Percentiles rank a stretch among this genome's conserved stretches.
These are phyloP conservation scores for Philereme transversata DNA, from an alignment of 2,888 invertebrate genomes.

Conservation along the genomic window DNA sequence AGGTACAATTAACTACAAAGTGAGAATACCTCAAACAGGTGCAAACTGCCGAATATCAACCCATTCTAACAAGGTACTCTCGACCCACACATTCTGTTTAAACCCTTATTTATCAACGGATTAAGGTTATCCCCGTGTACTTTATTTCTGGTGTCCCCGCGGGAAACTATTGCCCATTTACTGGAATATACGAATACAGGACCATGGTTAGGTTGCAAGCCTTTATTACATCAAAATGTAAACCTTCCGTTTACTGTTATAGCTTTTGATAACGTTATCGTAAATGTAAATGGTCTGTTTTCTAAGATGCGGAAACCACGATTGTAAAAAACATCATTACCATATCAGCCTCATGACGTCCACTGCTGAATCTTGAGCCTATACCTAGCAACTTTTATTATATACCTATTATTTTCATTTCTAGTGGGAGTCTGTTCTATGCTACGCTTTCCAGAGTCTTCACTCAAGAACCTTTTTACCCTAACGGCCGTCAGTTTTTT, in stretches of 20 bases:
- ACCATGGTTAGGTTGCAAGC: conserved; percentile 6
- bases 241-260: conserved; percentile 18
- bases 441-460: too few relatives aligned
- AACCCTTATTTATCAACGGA: conserved; percentile 69
- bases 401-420: too few relatives aligned
- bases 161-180: conserved; percentile 63
- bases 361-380: too few relatives aligned
- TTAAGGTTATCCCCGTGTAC: conserved; percentile 68
- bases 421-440: too few relatives aligned
- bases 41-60: conserved; percentile 19
- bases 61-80: conserved; percentile 12
- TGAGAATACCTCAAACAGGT: conserved; percentile 28
- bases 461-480: too few relatives aligned
- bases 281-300: conserved; percentile 13
- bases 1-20: too few relatives aligned
- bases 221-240: conserved; percentile 17
- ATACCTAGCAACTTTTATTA: too few relatives aligned
- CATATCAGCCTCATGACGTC: too few relatives aligned
- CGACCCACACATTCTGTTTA: conserved; percentile 42
- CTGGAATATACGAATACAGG: conserved; percentile 26
- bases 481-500: too few relatives aligned
- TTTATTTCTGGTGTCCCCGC: conserved; percentile 70
- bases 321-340: too few relatives aligned
- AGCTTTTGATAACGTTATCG: conserved; percentile 14
- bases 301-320: too few relatives aligned